Conservation (phyloP, 1,140 invertebrate species). For the Parasteatoda tepidariorum region DNA sequence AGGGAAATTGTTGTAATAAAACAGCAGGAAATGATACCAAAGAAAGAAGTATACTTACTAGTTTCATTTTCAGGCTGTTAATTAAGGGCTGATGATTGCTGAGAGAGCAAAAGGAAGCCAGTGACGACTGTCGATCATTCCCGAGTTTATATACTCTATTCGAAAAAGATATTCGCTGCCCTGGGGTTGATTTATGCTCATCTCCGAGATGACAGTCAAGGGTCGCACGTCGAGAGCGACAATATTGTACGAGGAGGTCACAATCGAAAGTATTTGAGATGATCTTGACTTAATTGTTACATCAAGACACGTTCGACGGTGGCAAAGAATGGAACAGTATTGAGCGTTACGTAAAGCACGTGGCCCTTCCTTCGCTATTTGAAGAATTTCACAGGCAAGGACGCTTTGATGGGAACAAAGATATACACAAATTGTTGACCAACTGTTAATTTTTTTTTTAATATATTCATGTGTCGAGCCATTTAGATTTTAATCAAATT, state of each 20-base stretch:
- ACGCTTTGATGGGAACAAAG: no score
- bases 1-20: no score
- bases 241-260: constrained; percentile 1
- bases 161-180: constrained; percentile 1
- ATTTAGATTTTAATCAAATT: no score
- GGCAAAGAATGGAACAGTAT: no score
- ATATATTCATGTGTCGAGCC: no score
- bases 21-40: no score
- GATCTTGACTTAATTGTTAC: constrained; percentile 14
- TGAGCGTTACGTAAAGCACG: no score
- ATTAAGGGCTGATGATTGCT: background rate
- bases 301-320: constrained; percentile 41
- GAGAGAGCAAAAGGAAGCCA: background rate
- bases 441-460: no score
- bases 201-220: constrained; percentile 35
- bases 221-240: constrained; percentile 31
- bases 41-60: constrained; percentile 38
- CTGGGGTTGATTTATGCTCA: constrained; percentile 48
- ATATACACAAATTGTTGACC: no score
- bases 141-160: constrained; percentile 18
- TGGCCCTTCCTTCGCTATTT: no score
- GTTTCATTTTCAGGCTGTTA: constrained; percentile 27
- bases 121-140: constrained; percentile 31
- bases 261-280: background rate
- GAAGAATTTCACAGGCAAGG: no score